These are phyloP conservation scores for Lacerta bilineata DNA, from an alignment of 2,797 vertebrate genomes.

Conservation along the genomic window DNA sequence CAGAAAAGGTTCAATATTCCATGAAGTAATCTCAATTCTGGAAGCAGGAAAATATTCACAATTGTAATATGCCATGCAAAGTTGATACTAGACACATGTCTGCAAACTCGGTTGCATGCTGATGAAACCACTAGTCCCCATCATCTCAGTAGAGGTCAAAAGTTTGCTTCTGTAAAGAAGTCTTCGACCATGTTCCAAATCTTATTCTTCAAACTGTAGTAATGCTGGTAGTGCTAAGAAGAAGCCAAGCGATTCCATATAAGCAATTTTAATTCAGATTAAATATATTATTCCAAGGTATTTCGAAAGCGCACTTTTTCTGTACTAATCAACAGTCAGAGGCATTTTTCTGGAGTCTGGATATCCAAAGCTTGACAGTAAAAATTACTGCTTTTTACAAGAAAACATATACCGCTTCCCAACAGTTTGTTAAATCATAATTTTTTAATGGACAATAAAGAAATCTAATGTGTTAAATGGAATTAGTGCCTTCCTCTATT, in stretches of 20 bases:
- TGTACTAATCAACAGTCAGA: slow-evolving; percentile 80
- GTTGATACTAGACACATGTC: neutral
- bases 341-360: slow-evolving; percentile 79
- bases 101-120: neutral
- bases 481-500: slow-evolving; percentile 80
- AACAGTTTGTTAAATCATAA: slow-evolving; percentile 56
- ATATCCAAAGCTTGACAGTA: slow-evolving; percentile 73
- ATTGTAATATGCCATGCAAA: neutral
- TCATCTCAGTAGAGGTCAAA: neutral
- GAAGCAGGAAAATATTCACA: slow-evolving; percentile 9
- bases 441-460: slow-evolving; percentile 65
- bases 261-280: slow-evolving; percentile 84
- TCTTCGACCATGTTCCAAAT: neutral
- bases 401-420: slow-evolving; percentile 69
- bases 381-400: slow-evolving; percentile 73
- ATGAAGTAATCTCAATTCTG: neutral
- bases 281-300: slow-evolving; percentile 84
- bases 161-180: neutral
- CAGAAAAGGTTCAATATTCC: neutral
- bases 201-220: slow-evolving; percentile 14
- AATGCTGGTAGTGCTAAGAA: slow-evolving; percentile 67
- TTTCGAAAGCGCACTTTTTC: slow-evolving; percentile 81
- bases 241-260: slow-evolving; percentile 80
- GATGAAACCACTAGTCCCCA: neutral
- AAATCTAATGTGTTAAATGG: slow-evolving; percentile 67